Evolutionary conservation across 2,888 invertebrate genomes (phyloP).

Genomic region (Erebia epiphron): DNA sequence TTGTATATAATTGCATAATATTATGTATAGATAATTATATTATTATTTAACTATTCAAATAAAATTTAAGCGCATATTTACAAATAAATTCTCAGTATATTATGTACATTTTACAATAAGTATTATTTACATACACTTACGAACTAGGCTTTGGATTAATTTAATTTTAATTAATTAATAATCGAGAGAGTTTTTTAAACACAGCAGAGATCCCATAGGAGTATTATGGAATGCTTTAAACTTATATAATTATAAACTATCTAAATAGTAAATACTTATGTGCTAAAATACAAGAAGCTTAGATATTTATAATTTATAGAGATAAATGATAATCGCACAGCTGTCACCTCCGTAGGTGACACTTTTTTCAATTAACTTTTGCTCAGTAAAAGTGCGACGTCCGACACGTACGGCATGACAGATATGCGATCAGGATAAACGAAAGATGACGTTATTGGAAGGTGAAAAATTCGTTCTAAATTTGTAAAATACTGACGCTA

Average conservation of each 20-base stretch:
- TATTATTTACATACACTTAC: slow-evolving; percentile 60
- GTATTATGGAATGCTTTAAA: slow-evolving; percentile 78
- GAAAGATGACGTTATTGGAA: slow-evolving; percentile 14
- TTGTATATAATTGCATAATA: neutral
- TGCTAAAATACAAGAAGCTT: slow-evolving; percentile 64
- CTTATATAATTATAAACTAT: slow-evolving; percentile 77
- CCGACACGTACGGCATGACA: neutral
- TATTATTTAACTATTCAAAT: slow-evolving; percentile 25
- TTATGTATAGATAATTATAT: slow-evolving; percentile 2
- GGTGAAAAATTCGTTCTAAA: slow-evolving; percentile 22
- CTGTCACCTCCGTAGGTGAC: neutral
- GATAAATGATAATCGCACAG: neutral
- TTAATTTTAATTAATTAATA: slow-evolving; percentile 44
- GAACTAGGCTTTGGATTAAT: slow-evolving; percentile 65
- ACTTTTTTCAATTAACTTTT: neutral
- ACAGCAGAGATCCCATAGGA: slow-evolving; percentile 80
- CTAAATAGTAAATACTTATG: slow-evolving; percentile 69
- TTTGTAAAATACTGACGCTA: slow-evolving; percentile 36
- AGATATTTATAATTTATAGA: slow-evolving; percentile 39
- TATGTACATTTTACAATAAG: slow-evolving; percentile 42
- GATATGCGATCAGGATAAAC: slow-evolving; percentile 1
- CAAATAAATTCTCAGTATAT: slow-evolving; percentile 56
- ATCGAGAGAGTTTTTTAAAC: slow-evolving; percentile 75
- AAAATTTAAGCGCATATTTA: slow-evolving; percentile 64
- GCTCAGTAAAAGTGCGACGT: neutral